phyloP scores from a whole-genome alignment of 2,113 vertebrate species.

The Crotalus viridis region DNA sequence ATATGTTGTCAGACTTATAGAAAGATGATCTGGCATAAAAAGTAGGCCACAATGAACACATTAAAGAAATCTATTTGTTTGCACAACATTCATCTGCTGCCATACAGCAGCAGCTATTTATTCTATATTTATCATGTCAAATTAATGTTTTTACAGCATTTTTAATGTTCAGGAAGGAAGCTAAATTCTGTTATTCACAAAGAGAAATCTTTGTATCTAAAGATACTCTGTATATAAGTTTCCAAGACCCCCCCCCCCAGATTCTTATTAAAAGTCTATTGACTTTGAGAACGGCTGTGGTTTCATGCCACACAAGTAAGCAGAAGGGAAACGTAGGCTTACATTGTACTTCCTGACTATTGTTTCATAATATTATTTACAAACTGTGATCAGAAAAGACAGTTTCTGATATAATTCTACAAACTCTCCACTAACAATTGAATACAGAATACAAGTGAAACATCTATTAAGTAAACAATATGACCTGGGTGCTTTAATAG shows the following conservation, averaged over 20 bases:
- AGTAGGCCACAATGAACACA: conserved; percentile 10
- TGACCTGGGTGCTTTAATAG: not conserved
- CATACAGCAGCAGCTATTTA: not conserved
- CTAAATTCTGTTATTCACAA: not conserved
- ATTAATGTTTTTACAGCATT: not conserved
- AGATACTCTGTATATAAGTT: not conserved
- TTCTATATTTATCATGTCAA: conserved; percentile 7
- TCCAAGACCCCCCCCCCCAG: accelerated
- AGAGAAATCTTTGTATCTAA: not conserved
- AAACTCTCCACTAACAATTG: not conserved
- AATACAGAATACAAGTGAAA: not conserved
- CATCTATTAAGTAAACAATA: not conserved
- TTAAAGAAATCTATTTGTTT: conserved; percentile 25
- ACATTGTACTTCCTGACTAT: not conserved
- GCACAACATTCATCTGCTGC: not conserved
- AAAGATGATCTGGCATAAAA: conserved; percentile 23
- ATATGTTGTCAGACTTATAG: conserved; percentile 38
- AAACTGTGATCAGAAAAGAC: not conserved
- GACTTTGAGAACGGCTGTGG: not conserved
- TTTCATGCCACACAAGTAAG: not conserved
- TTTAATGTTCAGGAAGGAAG: not conserved
- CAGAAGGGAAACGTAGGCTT: not conserved
- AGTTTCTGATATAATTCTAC: not conserved
- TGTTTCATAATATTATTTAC: not conserved
- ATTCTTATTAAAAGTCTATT: not conserved